These are phyloP conservation scores for Sylvia borin DNA, from an alignment of 2,797 vertebrate genomes.

Conservation along the genomic window DNA sequence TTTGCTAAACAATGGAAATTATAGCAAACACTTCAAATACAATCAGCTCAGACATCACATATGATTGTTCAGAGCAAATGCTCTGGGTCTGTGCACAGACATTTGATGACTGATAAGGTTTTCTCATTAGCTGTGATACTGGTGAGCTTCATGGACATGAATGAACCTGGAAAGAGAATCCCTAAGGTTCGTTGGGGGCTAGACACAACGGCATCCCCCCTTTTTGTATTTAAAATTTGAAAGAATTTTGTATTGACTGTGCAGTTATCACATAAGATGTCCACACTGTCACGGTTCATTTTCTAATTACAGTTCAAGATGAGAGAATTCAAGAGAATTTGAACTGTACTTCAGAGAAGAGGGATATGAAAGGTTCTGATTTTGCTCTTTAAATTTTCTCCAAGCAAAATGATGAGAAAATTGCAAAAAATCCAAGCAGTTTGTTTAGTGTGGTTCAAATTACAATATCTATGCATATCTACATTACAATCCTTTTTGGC, in stretches of 20 bases:
- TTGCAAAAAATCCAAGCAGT: not conserved
- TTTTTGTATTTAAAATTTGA: not conserved
- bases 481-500: not conserved
- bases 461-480: not conserved
- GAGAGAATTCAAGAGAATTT: not conserved
- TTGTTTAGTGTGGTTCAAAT: not conserved
- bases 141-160: constrained; percentile 8
- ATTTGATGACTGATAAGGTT: not conserved
- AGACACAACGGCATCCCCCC: not conserved
- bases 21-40: not conserved
- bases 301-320: not conserved
- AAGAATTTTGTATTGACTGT: not conserved
- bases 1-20: constrained; percentile 7
- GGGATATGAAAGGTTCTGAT: not conserved
- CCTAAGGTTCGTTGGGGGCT: not conserved
- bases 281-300: not conserved
- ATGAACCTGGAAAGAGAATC: not conserved
- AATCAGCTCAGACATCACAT: not conserved
- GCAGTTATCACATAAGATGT: not conserved
- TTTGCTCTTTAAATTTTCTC: not conserved
- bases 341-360: not conserved
- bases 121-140: not conserved
- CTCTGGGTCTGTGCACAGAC: not conserved
- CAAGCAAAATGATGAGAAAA: not conserved
- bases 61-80: not conserved